A percentile compares a stretch with the other conserved stretches of the same genome.
Conservation (phyloP, 2,113 vertebrate species). For the Orthonyx spaldingii region DNA sequence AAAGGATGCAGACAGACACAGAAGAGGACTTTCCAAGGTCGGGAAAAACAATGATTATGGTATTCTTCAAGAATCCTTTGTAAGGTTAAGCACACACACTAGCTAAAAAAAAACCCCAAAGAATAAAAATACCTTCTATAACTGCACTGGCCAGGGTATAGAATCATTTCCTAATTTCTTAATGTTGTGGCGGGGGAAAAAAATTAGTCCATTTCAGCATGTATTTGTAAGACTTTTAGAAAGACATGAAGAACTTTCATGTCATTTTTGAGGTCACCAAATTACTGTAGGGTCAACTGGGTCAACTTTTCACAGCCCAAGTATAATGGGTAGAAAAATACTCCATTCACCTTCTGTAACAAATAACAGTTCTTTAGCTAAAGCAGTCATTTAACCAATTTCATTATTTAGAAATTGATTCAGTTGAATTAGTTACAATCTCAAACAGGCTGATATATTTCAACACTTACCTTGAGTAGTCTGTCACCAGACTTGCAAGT, state of each 20-base stretch:
- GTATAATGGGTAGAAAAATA: not conserved
- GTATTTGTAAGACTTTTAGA: not conserved
- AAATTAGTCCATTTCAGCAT: not conserved
- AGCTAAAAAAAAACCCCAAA: not conserved
- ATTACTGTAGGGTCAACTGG: not conserved
- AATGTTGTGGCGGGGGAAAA: not conserved
- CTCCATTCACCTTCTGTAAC: not conserved
- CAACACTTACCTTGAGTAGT: not conserved
- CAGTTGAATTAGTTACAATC: not conserved
- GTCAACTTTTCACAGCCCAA: not conserved
- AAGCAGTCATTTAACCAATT: not conserved
- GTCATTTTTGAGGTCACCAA: not conserved
- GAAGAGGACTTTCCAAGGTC: not conserved
- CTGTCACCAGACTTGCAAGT: not conserved
- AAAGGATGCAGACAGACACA: not conserved
- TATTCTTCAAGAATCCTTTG: not conserved
- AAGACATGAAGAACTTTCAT: not conserved
- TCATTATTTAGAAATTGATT: not conserved
- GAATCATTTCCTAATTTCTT: not conserved
- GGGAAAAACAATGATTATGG: not conserved
- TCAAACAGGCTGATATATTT: constrained; percentile 17
- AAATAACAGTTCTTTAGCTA: not conserved
- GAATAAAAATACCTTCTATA: not conserved
- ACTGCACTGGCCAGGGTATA: not conserved
- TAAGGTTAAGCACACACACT: not conserved